Base-by-base conservation (phyloP, 2,888 invertebrate genomes). In the Ctena decussata region DNA sequence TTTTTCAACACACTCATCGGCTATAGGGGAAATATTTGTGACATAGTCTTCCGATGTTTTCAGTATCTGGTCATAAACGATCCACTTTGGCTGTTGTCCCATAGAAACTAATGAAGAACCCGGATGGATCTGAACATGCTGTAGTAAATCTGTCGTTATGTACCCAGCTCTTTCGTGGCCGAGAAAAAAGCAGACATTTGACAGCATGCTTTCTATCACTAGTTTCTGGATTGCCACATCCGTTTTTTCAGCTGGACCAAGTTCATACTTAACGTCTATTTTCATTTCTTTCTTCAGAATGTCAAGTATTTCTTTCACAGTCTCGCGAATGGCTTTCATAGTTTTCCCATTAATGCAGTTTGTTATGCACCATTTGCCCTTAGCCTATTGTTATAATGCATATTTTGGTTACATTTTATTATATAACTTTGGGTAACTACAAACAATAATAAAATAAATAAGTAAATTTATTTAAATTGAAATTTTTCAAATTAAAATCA, bases 301-400 rank as follows among this genome's bases (percentile, higher is more conserved):
- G 5, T 83, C 76, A 3, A 82, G 24, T 12, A 92, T 86, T 77
- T 95, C 94, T 21, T 89, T 90, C 3, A 94, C 87, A 46, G 77
- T 86, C 15, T 93, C 93, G 41, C 90, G 80, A 6, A 91, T 92
- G 8, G 89, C 87, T 49, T 91, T 90, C 85, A 95, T 92, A 5
- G 94, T 87, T 89, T 94, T 95, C 18, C 92, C 94, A 88, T 96
- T 95, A 41, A 96, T 92, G 77, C 91, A 92, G 84, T 96, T 95
- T n/a, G 90, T 76, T 39, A 87, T 81, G 85, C 95, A 95, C 94
- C 95, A 95, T 39, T 87, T 87, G 3, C 90, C 90, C 80, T 93
- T 94, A 18, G 82, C 73, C n/a, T n/a, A n/a, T n/a, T n/a, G n/a
- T n/a, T n/a, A n/a, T n/a, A n/a, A n/a, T n/a, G n/a, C n/a, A n/a